Evolutionary conservation across 1,140 invertebrate genomes (phyloP), one percentile per base, ranked within the genome.

Genomic region (Andricus grossulariae): DNA sequence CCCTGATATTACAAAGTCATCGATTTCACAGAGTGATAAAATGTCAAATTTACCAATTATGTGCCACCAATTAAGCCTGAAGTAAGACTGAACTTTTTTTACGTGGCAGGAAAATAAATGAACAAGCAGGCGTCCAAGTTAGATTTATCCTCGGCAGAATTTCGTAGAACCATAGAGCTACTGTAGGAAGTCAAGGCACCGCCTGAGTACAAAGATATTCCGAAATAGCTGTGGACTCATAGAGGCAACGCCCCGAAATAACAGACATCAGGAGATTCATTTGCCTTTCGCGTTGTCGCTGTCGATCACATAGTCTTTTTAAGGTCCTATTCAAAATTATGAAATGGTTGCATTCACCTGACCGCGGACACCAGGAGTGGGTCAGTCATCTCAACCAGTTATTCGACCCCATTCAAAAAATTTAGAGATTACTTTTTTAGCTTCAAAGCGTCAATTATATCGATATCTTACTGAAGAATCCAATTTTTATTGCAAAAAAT

Each of bases 131-230:
- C 57, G 72, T 75, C 55, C 81, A 73, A 71, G 80, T 84, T 84
- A 83, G 84, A 84, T 86, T 84, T 87, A 88, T 87, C 83, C 83
- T 85, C 77, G 77, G 82, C 81, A 73, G 83, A 84, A 84, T 85
- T 87, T 85, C 86, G 82, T 84, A 81, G 83, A 84, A 84, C 72
- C 80, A 79, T 81, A 78, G 74, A 76, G 80, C 79, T 74, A 80
- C 83, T 82, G 82, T 79, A 83, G 80, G 78, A 83, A 83, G 82
- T 82, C 80, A 82, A 78, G 80, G 79, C 70, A 80, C 79, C 74
- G 79, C 70, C 75, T 76, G 81, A 80, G 79, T 77, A 66, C 77
- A 78, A 84, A 78, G 74, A 77, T 66, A 66, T 83, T 84, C 80
- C 54, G 82, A 86, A 86, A 85, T 86, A 85, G 82, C 80, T 80